Evolutionary conservation across 2,113 vertebrate genomes (phyloP), one percentile per base, ranked within the genome.

Genomic region (Labeo rohita): DNA sequence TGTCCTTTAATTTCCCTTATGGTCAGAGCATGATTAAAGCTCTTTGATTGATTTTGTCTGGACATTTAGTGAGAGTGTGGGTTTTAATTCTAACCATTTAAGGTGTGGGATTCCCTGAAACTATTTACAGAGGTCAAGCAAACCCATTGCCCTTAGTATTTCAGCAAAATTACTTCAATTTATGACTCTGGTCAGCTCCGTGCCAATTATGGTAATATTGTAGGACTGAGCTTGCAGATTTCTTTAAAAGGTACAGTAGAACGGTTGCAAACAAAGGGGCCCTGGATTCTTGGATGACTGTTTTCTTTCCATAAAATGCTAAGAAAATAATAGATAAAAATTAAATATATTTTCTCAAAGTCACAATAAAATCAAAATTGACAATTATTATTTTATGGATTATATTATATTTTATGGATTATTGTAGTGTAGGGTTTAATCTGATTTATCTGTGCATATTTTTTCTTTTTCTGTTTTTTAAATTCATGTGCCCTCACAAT

Each of bases 231-330:
- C 15, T 11, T 43, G 39, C 78, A 65, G 56, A 45, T 65, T 80
- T 47, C 36, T 80, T 77, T 77, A 34, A 77, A 77, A 77, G 75
- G 75, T 77, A 61, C 21, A 61, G 21, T 61, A 52, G 4, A 54
- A 36, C 1, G 34, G 6, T 13, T 77, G 28, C 12, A 36, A 4
- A 36, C 4, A 54, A 45, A 10, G 3, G 28, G 9, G 39, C 18
- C 0, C 18, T 73, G 39, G 28, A 77, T 77, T 54, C 12, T 2
- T 36, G 13, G 4, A 15, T 6, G 10, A 28, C 39, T 65, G 7
- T 15, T 63, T 21, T 23, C 21, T 23, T 45, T 61, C 34, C 2
- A 63, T 63, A 65, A 65, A 65, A 65, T 2, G 45, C 21, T 45
- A n/a, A 43, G 0, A 9, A 59, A n/a, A 54, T 16, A 54, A 18